Conservation (phyloP, 1,140 invertebrate species). For the Drosophila prosaltans region DNA sequence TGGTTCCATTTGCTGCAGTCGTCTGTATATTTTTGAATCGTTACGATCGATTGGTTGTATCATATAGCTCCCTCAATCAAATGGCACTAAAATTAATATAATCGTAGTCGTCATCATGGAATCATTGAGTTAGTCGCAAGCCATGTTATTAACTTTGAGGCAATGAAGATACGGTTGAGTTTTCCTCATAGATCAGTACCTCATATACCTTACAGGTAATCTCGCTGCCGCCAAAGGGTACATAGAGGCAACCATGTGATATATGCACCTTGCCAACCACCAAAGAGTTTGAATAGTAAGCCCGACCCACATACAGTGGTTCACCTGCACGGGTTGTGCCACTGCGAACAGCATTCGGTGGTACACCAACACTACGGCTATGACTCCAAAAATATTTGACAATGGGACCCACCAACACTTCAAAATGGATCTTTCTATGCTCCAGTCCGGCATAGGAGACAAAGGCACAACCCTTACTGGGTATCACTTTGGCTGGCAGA, state of each 20-base stretch:
- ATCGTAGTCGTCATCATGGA: too few species aligned
- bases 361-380: slow-evolving; percentile 84
- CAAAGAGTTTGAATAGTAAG: slow-evolving; percentile 85
- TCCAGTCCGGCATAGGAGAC: slow-evolving; percentile 87
- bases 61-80: too few species aligned
- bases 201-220: slow-evolving; percentile 64
- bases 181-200: slow-evolving; percentile 62
- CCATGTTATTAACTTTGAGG: too few species aligned
- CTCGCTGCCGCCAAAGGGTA: slow-evolving; percentile 88
- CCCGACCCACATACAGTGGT: slow-evolving; percentile 87
- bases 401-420: slow-evolving; percentile 84
- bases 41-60: too few species aligned
- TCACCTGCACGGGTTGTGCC: slow-evolving; percentile 86
- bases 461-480: slow-evolving; percentile 83
- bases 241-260: slow-evolving; percentile 88
- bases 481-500: slow-evolving; percentile 83
- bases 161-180: too few species aligned
- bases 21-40: too few species aligned
- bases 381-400: slow-evolving; percentile 84
- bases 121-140: too few species aligned
- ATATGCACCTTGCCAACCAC: slow-evolving; percentile 90
- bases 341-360: slow-evolving; percentile 85
- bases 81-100: too few species aligned
- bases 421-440: slow-evolving; percentile 86
- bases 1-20: too few species aligned